Conservation (phyloP, 92 coral and sea anemone genomes). For the Siderastrea radians region DNA sequence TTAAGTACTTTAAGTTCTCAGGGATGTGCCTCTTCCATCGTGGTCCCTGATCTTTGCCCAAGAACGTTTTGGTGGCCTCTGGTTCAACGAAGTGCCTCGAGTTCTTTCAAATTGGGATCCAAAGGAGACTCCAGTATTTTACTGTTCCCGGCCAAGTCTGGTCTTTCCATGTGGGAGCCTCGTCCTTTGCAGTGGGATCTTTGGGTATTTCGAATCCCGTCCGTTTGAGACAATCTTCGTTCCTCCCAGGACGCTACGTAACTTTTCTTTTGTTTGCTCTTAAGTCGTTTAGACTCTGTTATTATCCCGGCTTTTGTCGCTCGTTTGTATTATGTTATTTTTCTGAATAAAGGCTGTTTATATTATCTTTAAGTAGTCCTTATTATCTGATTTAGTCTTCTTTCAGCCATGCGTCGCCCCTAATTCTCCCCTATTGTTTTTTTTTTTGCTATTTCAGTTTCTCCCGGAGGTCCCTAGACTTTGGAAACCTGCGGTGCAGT, state of each 20-base stretch:
- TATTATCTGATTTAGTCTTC: not conserved
- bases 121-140: conserved; percentile 44
- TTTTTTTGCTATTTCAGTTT: conserved; percentile 7
- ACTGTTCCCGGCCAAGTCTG: conserved; percentile 54
- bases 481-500: conserved; percentile 68
- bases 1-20: conserved; percentile 42
- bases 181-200: conserved; percentile 80
- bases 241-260: too few species aligned
- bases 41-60: conserved; percentile 61
- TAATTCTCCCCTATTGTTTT: not conserved
- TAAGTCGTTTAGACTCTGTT: too few species aligned
- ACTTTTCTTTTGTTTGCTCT: too few species aligned
- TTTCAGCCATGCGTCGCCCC: conserved; percentile 13
- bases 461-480: conserved; percentile 47
- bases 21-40: conserved; percentile 31
- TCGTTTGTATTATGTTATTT: not conserved
- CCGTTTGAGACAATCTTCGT: not conserved
- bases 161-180: conserved; percentile 1
- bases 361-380: not conserved
- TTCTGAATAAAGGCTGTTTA: not conserved
- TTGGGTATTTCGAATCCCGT: conserved; percentile 61
- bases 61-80: conserved; percentile 69
- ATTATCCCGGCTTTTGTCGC: not conserved
- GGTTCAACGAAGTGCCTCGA: conserved; percentile 19
- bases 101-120: conserved; percentile 50